Conservation (phyloP, 2,888 invertebrate genomes). For the Oxycera nigricornis region DNA sequence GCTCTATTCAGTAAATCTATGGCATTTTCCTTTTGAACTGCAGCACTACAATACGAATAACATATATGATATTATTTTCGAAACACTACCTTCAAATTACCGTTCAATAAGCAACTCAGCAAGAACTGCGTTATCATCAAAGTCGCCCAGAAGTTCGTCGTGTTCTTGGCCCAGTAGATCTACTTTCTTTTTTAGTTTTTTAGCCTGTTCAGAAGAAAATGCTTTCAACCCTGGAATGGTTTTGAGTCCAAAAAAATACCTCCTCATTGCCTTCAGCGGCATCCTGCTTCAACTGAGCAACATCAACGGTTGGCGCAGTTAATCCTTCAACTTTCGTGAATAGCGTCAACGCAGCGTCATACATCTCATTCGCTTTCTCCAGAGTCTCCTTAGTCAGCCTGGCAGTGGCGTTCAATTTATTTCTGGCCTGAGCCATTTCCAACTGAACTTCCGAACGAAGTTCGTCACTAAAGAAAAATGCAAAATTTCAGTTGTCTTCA, state of each 20-base stretch:
- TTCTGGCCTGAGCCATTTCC: constrained; percentile 73
- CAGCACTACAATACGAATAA: constrained; percentile 61
- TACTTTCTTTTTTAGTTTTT: constrained; percentile 54
- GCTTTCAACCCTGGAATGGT: background rate
- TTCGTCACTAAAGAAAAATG: constrained; percentile 72
- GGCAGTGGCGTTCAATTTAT: constrained; percentile 73
- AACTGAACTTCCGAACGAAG: constrained; percentile 69
- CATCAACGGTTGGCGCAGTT: constrained; percentile 78
- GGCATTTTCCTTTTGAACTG: constrained; percentile 76
- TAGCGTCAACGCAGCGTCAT: constrained; percentile 81
- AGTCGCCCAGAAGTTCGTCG: constrained; percentile 66
- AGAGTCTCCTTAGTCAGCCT: constrained; percentile 77
- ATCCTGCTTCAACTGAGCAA: constrained; percentile 71
- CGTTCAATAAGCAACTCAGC: constrained; percentile 72
- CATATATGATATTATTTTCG: constrained; percentile 52
- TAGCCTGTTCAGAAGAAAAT: constrained; percentile 50
- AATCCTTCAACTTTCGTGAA: constrained; percentile 82
- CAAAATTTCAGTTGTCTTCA: background rate
- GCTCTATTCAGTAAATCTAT: constrained; percentile 82
- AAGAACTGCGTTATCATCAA: constrained; percentile 70
- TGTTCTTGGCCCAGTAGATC: constrained; percentile 57
- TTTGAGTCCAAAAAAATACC: constrained; percentile 58
- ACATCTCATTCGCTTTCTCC: constrained; percentile 76
- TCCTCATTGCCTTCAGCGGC: constrained; percentile 72
- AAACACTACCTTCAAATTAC: constrained; percentile 47